Base-by-base conservation (phyloP, 2,888 invertebrate species). In the Ennomos erosarius region DNA sequence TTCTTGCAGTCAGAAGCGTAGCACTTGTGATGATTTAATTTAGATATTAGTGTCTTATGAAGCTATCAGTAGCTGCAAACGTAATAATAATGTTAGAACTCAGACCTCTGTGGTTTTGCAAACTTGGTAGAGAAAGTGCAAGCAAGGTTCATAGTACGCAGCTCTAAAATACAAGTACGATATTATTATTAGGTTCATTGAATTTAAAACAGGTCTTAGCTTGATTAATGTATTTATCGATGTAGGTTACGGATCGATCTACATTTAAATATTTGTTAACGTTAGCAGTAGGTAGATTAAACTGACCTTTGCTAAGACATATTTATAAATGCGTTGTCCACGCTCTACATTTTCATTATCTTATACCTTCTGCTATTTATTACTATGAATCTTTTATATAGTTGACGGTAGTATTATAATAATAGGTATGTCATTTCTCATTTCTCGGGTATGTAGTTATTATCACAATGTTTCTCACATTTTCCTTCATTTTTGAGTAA, bases 111-210 rank as follows among this genome's bases (percentile, higher is more conserved):
- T 64, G 54, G 49, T 58, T 40, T 58, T 48, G 59, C 46, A 62
- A 59, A 64, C 59, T 58, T 55, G 59, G 57, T 69, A 55, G 67
- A 69, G 71, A 70, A 70, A 71, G 70, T 64, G 48, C 42, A 52
- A 51, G 38, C 16, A 16, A 16, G 3, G 33, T 11, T 16, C 11
- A 43, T 54, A 52, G 10, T 10, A 56, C 38, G 43, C 54, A 64
- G 48, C 50, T 51, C 60, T 55, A 40, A 43, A 58, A 42, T 45
- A 44, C 45, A 16, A 16, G 26, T 50, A 47, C 43, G 43, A 26
- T 26, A 26, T 26, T 49, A 26, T 26, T 49, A 34, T 36, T 46
- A n/a, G 54, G 26, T 52, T n/a, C 8, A 33, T 47, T 47, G 12
- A 46, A 43, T 35, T 38, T 42, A 51, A 59, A 59, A 38, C 34